Base-by-base conservation (phyloP, 2,888 invertebrate genomes). In the Autographa pulchrina region DNA sequence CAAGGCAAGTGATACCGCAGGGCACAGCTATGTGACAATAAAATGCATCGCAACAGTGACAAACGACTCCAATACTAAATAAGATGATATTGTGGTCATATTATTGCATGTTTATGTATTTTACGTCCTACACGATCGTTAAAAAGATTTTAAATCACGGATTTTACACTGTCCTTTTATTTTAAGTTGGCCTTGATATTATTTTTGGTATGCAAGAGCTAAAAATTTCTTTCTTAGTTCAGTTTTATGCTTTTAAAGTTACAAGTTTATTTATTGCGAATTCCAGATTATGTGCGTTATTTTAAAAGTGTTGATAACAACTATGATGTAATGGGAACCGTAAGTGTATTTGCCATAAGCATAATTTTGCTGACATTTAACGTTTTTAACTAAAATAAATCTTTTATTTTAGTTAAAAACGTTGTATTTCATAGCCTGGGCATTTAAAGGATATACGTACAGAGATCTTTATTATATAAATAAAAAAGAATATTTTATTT, bases 41-140 rank as follows among this genome's bases (percentile, higher is more conserved):
- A 72, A 77, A 79, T 83, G 77, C 70, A 74, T 72, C 48, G 43
- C 43, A 71, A 18, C 78, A 80, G 62, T 78, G 83, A 83, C 72
- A 80, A 80, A 83, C 80, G 74, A 69, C 60, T 75, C 66, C 14
- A 68, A 67, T 52, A 71, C 73, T 58, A 75, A 69, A 63, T 62
- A 70, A 73, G 69, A 78, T 35, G 35, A 35, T 43, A 75, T 74
- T 68, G 58, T 54, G 73, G 66, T 65, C 72, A 74, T 80, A 80
- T 74, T 72, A 62, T 82, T 67, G 81, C 77, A 35, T 59, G 70
- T 80, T 72, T 61, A 75, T 78, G 52, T 64, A 43, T 70, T 68
- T 48, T 60, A 48, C 58, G 52, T 79, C 76, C 72, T 81, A 74
- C 68, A n/a, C 56, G 13, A 52, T 62, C 52, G 43, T 62, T 66